Base-by-base conservation (phyloP, 2,888 invertebrate species). In the Stenichneumon culpator region DNA sequence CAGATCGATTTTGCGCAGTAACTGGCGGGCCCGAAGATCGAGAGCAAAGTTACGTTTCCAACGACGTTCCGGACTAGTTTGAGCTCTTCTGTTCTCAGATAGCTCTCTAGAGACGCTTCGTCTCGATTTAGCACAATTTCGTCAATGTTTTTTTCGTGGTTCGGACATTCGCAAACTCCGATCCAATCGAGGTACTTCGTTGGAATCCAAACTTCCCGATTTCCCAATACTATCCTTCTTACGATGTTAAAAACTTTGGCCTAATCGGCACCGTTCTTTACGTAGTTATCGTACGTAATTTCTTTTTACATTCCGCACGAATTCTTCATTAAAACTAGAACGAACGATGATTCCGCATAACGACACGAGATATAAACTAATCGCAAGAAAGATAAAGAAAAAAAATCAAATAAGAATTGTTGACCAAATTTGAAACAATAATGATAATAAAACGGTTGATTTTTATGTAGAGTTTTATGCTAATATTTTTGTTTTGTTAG, bases 341-440 rank as follows among this genome's bases (percentile, higher is more conserved):
- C 44, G 22, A 69, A 32, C 47, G 68, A 69, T 65, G 67, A 74
- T 79, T 74, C 47, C 69, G 74, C 73, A 78, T 72, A 67, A 70
- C 32, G 47, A 60, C 39, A 63, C n/a, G 52, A 44, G 67, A 68
- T 67, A 67, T 54, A 63, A 60, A 32, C 32, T 74, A 72, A 73
- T 77, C 65, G 68, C 63, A 82, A 54, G 72, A 57, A 44, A 70
- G 16, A 68, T 9, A 50, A 36, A 73, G 22, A 32, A 65, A 47
- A 44, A n/a, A 60, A 60, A 60, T 14, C 11, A 11, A 60, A 25
- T 39, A 67, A 68, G 82, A 77, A 82, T 84, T 81, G 63, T 79
- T 83, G 83, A 83, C 84, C 83, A 87, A 80, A 84, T 79, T 79
- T 82, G 80, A 87, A 86, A 86, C 84, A 86, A 84, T 86, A 87